Evolutionary conservation across 2,797 vertebrate species (phyloP), one percentile per base, ranked within the genome.

Genomic region (Calcarius lapponicus): DNA sequence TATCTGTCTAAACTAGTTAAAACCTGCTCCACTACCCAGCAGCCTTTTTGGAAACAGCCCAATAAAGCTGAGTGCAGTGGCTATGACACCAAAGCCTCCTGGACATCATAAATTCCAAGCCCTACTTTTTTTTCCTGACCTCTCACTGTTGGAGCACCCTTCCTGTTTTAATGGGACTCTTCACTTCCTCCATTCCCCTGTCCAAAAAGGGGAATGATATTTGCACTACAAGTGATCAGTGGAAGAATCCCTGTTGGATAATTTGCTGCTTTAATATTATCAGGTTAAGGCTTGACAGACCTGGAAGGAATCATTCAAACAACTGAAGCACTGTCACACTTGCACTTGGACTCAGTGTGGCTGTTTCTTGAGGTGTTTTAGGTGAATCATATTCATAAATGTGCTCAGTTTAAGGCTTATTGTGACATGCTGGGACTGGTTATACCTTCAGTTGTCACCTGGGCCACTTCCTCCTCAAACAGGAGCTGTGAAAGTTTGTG

Each of bases 1-100:
- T 93, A 94, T 97, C 94, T 97, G 97, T 97, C 97, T 92, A 93
- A 97, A 97, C 95, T 88, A 96, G 96, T 97, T 96, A 95, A 95
- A 97, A 94, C 90, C 96, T 97, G 95, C 95, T 95, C 94, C 89
- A 88, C 81, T 95, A 90, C 93, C 88, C 91, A 26, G 86, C 88
- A 92, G 82, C 92, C 70, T 84, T 97, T 94, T 96, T 93, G 92
- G 94, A 97, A 81, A 66, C 85, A 71, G 75, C 90, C 93, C 97
- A 95, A 72, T 92, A 95, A 94, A 96, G 90, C 84, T 82, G 83
- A 95, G 82, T 78, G 58, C 54, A 1, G 90, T 83, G 91, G 58
- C 92, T 91, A 25, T 92, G 94, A 94, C 91, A 95, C 92, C 75
- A 76, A 83, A 95, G 93, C 95, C 96, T 97, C 93, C 87, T 97